Conservation (phyloP, 2,113 vertebrate species). For the Trichechus manatus region DNA sequence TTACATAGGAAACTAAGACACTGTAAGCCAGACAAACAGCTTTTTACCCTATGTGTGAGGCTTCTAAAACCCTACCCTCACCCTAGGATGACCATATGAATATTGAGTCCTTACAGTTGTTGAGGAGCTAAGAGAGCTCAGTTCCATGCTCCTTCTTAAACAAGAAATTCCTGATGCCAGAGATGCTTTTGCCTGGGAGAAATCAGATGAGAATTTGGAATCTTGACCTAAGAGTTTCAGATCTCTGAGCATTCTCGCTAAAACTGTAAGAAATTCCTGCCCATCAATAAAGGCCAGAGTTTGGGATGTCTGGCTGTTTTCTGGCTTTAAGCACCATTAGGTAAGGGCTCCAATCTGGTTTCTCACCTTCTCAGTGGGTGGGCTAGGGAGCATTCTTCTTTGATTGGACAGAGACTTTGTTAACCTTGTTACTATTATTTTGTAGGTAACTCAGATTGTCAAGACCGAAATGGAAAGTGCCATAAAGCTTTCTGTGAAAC, state of each 20-base stretch:
- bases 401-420: not conserved
- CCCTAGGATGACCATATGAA: not conserved
- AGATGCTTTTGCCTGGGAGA: not conserved
- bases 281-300: not conserved
- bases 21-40: not conserved
- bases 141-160: not conserved
- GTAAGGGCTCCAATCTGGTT: not conserved
- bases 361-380: not conserved
- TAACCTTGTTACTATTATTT: conserved; percentile 41
- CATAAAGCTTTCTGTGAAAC: conserved; percentile 93
- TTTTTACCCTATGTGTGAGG: not conserved
- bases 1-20: not conserved
- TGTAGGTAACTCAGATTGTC: conserved; percentile 96
- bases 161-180: not conserved
- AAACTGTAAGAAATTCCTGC: not conserved
- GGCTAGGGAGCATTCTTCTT: not conserved
- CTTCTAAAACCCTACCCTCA: not conserved
- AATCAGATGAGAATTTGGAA: not conserved
- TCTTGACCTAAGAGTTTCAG: not conserved
- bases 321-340: not conserved
- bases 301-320: not conserved
- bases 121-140: not conserved
- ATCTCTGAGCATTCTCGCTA: not conserved
- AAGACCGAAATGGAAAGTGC: conserved; percentile 97
- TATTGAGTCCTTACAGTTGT: not conserved